These are phyloP conservation scores for Pteronura brasiliensis DNA, from an alignment of 2,113 vertebrate genomes.

Conservation along the genomic window DNA sequence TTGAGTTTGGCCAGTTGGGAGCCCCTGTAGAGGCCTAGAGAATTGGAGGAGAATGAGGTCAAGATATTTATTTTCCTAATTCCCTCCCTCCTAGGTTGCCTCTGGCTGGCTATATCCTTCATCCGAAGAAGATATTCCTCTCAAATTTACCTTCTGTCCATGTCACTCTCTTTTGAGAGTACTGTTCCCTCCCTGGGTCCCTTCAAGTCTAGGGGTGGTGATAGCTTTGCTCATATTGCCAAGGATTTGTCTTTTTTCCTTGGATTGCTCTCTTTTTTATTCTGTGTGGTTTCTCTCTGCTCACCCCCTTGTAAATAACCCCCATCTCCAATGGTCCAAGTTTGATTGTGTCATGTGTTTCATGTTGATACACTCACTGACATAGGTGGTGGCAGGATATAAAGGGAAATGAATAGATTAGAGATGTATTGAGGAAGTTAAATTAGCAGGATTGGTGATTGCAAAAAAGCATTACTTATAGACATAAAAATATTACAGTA, in stretches of 20 bases:
- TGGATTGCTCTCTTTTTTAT: slow-evolving; percentile 6
- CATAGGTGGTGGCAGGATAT: not conserved
- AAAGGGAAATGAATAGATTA: not conserved
- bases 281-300: not conserved
- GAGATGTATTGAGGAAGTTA: not conserved
- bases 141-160: not conserved
- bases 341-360: not conserved
- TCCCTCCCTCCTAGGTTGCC: not conserved
- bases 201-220: not conserved
- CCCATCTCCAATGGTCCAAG: not conserved
- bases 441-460: slow-evolving; percentile 25
- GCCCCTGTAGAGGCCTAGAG: not conserved
- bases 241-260: slow-evolving; percentile 7
- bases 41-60: not conserved
- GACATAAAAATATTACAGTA: slow-evolving; percentile 24
- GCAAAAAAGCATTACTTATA: slow-evolving; percentile 28
- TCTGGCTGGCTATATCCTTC: not conserved
- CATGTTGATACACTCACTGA: not conserved
- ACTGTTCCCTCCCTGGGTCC: not conserved
- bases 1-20: not conserved
- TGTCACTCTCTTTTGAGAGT: not conserved
- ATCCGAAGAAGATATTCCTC: not conserved
- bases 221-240: not conserved
- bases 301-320: not conserved
- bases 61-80: not conserved